Evolutionary conservation across 2,888 invertebrate species (phyloP).

Genomic region (Dryobotodes eremita): DNA sequence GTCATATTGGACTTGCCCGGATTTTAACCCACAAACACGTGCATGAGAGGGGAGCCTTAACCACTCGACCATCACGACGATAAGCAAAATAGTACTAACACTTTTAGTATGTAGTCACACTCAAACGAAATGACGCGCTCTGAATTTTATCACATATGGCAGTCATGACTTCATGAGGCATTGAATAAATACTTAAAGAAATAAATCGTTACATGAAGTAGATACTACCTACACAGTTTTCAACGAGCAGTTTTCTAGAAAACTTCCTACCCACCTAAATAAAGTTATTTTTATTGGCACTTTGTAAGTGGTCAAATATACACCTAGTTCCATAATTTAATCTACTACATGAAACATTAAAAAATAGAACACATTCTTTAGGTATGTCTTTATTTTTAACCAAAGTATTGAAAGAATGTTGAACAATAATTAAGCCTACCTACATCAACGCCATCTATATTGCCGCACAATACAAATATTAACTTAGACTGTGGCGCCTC

Average conservation of each 20-base stretch:
- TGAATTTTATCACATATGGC: background rate
- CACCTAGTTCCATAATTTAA: too few species aligned
- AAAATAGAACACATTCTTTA: background rate
- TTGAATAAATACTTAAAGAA: background rate
- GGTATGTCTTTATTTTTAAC: background rate
- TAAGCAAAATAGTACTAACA: background rate
- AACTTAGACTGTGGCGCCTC: constrained; percentile 33
- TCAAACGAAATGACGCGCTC: background rate
- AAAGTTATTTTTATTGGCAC: background rate
- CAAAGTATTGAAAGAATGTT: background rate
- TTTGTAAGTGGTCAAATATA: background rate
- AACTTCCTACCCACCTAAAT: background rate
- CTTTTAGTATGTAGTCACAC: background rate
- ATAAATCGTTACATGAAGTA: background rate
- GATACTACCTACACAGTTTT: background rate
- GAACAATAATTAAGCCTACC: background rate
- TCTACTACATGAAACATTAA: background rate
- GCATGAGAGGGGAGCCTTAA: too few species aligned
- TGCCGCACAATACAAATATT: background rate
- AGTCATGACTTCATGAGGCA: too few species aligned
- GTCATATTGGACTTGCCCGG: too few species aligned
- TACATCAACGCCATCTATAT: constrained; percentile 53
- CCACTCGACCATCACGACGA: too few species aligned
- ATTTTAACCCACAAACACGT: too few species aligned
- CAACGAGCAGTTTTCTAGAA: background rate